Evolutionary conservation across 2,888 invertebrate genomes (phyloP).

Genomic region (Actias luna): DNA sequence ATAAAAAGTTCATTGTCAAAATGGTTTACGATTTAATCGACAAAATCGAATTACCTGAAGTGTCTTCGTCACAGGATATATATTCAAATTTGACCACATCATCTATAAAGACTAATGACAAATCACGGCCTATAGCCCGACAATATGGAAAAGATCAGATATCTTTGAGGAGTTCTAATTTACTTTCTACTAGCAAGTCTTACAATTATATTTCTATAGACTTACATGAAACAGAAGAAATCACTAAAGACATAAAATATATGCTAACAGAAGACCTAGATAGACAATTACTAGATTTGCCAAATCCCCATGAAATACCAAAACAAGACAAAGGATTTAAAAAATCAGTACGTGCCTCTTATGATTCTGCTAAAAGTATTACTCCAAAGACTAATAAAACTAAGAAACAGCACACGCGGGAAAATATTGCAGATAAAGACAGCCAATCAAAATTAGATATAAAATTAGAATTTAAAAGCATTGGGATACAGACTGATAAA

Average conservation of each 20-base stretch:
- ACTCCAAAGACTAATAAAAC: constrained; percentile 29
- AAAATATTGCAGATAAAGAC: constrained; percentile 7
- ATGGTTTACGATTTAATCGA: constrained; percentile 49
- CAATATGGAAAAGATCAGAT: constrained; percentile 43
- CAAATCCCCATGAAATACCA: constrained; percentile 19
- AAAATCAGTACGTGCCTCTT: constrained; percentile 14
- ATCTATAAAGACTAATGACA: background rate
- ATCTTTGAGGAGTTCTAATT: constrained; percentile 22
- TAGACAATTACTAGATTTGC: constrained; percentile 23
- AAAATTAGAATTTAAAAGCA: constrained; percentile 47
- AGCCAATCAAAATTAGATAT: constrained; percentile 16
- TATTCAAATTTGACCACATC: background rate
- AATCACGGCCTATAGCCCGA: constrained; percentile 23
- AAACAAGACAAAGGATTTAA: constrained; percentile 3
- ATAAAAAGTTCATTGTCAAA: constrained; percentile 49
- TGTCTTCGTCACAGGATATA: background rate
- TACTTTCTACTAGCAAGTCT: background rate
- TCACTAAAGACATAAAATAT: constrained; percentile 29
- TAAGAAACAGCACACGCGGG: constrained; percentile 22
- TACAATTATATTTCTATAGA: constrained; percentile 20
- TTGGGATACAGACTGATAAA: constrained; percentile 43
- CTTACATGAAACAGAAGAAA: constrained; percentile 26
- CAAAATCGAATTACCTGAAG: constrained; percentile 25
- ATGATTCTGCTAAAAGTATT: constrained; percentile 33
- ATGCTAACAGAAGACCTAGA: constrained; percentile 27